phyloP scores from a whole-genome alignment of 2,113 vertebrate species.

The Saimiri boliviensis region DNA sequence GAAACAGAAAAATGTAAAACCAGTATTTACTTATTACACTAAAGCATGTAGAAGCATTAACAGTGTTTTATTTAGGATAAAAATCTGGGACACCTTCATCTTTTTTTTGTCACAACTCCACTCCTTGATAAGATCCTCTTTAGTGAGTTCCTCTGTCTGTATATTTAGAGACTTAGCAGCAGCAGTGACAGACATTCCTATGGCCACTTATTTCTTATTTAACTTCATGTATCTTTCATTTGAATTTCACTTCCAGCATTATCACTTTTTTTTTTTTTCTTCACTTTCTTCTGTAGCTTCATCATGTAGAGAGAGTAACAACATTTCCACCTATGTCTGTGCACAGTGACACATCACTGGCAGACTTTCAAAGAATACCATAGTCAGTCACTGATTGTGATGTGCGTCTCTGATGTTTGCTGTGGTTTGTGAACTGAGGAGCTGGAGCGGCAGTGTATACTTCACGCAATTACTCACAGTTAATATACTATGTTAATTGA shows the following conservation, averaged over 20 bases:
- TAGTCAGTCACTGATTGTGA: not conserved
- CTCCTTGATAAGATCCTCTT: not conserved
- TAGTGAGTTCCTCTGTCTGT: not conserved
- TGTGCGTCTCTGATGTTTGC: not conserved
- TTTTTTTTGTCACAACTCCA: not conserved
- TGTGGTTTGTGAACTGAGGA: not conserved
- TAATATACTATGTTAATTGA: not conserved
- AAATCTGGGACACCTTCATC: not conserved
- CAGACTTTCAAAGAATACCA: not conserved
- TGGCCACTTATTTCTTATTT: not conserved
- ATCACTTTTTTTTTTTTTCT: not conserved
- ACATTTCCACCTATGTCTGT: not conserved
- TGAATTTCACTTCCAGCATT: not conserved
- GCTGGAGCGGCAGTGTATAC: not conserved
- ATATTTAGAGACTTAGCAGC: not conserved
- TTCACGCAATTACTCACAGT: not conserved
- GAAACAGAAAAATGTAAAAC: not conserved
- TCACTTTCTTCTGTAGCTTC: not conserved
- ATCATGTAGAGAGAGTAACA: not conserved
- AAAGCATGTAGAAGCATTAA: not conserved
- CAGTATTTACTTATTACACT: slow-evolving; percentile 13
- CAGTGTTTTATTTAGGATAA: not conserved
- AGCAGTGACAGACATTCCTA: not conserved
- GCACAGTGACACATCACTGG: not conserved
- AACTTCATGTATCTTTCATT: not conserved